Percentiles rank a stretch among this genome's conserved stretches.
Evolutionary conservation across 2,888 invertebrate species (phyloP).

Genomic region (Neoscelio sp.): DNA sequence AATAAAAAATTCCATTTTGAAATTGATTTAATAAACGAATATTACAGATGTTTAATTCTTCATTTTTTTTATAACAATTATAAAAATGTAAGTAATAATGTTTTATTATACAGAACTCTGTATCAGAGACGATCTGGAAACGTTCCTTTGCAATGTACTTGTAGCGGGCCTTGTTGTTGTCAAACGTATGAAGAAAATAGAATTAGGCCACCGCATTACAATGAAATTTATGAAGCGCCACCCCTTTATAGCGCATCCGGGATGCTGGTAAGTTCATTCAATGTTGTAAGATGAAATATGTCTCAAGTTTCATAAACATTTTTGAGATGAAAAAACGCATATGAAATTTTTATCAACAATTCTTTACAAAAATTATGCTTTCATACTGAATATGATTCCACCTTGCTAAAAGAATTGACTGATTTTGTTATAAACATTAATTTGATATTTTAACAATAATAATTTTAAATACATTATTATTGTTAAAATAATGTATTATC

Average conservation of each 20-base stretch:
- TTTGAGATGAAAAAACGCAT: background rate
- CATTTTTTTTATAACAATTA: background rate
- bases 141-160: slow-evolving; percentile 42
- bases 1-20: no score
- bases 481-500: no score
- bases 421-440: no score
- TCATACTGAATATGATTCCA: no score
- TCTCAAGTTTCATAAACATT: no score
- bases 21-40: background rate
- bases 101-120: slow-evolving; percentile 15
- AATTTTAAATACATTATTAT: no score
- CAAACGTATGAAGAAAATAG: slow-evolving; percentile 66
- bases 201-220: slow-evolving; percentile 79
- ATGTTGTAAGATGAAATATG: no score
- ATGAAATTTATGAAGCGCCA: slow-evolving; percentile 74
- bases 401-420: no score
- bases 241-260: slow-evolving; percentile 72
- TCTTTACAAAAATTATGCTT: no score
- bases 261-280: slow-evolving; percentile 65
- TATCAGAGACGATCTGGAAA: slow-evolving; percentile 2
- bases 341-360: slow-evolving; percentile 6
- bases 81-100: background rate
- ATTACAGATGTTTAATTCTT: background rate
- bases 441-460: no score
- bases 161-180: slow-evolving; percentile 65